A percentile compares a stretch with the other conserved stretches of the same genome.
Evolutionary conservation across 2,113 vertebrate species (phyloP).

Genomic region (Pagrus major): DNA sequence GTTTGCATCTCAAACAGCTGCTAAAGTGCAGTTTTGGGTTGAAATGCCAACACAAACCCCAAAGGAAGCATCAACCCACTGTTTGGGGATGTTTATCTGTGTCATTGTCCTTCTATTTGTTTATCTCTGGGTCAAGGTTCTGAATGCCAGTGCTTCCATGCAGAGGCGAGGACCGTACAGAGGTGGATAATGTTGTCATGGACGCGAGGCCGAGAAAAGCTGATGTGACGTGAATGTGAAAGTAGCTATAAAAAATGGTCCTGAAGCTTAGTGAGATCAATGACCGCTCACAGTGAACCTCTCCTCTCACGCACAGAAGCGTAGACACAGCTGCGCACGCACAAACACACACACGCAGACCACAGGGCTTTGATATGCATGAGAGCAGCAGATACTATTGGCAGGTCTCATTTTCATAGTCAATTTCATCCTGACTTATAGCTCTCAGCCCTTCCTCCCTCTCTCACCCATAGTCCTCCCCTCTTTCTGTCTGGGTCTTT

Average conservation of each 20-base stretch:
- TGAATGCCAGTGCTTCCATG: constrained; percentile 31
- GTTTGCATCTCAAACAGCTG: constrained; percentile 47
- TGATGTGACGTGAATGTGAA: constrained; percentile 68
- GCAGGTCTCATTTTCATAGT: constrained; percentile 80
- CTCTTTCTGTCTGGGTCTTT: constrained; percentile 22
- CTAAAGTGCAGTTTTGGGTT: constrained; percentile 45
- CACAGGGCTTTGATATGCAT: constrained; percentile 76
- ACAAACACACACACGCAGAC: constrained; percentile 38
- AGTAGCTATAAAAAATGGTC: constrained; percentile 57
- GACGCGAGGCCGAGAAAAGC: constrained; percentile 48
- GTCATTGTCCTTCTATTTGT: constrained; percentile 48
- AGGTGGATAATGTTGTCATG: constrained; percentile 59
- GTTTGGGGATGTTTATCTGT: constrained; percentile 54
- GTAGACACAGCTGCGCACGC: constrained; percentile 12
- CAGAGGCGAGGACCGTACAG: neutral
- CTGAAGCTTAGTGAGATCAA: constrained; percentile 70
- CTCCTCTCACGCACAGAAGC: constrained; percentile 25
- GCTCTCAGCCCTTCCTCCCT: constrained; percentile 62
- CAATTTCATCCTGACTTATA: constrained; percentile 81
- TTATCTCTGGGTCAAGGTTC: constrained; percentile 41
- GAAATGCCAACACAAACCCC: constrained; percentile 62
- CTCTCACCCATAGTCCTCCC: constrained; percentile 24
- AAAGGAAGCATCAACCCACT: constrained; percentile 32
- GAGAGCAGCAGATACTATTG: constrained; percentile 78
- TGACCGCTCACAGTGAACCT: constrained; percentile 63